Evolutionary conservation across 2,888 invertebrate species (phyloP).

Genomic region (Dione vanillae): DNA sequence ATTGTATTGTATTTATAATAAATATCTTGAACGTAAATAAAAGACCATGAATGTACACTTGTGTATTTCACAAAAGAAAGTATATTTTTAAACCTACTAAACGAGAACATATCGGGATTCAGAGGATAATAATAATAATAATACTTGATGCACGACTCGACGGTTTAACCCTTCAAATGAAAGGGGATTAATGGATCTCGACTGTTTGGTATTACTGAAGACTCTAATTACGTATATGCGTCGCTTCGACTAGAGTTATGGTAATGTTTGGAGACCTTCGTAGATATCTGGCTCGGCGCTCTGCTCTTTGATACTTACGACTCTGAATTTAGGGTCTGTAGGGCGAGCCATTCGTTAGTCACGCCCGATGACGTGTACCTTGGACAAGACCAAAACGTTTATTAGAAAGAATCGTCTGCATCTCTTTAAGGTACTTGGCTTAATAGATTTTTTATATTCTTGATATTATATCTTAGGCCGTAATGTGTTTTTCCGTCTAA

Average conservation of each 20-base stretch:
- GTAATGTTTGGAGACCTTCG: conserved; percentile 77
- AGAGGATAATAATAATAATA: conserved; percentile 47
- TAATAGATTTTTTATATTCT: conserved; percentile 66
- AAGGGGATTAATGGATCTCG: conserved; percentile 77
- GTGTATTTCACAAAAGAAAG: conserved; percentile 4
- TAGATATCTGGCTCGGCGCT: conserved; percentile 66
- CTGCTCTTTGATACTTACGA: conserved; percentile 81
- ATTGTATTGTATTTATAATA: neutral
- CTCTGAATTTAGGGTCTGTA: conserved; percentile 84
- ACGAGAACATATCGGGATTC: conserved; percentile 19
- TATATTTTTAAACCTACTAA: conserved; percentile 11
- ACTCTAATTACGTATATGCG: conserved; percentile 78
- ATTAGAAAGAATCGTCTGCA: conserved; percentile 77
- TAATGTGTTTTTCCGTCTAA: conserved; percentile 44
- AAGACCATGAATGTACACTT: neutral
- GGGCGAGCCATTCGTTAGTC: conserved; percentile 85
- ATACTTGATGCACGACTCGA: conserved; percentile 66
- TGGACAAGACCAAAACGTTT: conserved; percentile 84
- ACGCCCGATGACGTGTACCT: conserved; percentile 84
- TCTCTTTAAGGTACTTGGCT: conserved; percentile 70
- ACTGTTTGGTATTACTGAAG: conserved; percentile 76
- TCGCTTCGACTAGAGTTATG: conserved; percentile 74
- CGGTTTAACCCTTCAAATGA: conserved; percentile 73
- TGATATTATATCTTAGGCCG: conserved; percentile 46
- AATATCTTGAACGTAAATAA: neutral